phyloP scores from a whole-genome alignment of 2,888 invertebrate species.

The Pheosia tremula region DNA sequence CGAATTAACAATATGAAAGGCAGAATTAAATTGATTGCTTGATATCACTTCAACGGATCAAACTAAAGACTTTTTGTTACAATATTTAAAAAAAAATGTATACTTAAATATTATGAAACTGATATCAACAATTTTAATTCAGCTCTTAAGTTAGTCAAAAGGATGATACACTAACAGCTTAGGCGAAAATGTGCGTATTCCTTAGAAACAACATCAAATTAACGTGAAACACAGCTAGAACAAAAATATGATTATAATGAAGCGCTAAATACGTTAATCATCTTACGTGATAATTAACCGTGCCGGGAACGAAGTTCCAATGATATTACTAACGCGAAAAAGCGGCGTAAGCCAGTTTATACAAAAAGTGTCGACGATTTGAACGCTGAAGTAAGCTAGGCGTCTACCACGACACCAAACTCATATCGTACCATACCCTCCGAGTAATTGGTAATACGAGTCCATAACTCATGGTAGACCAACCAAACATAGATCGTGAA shows the following conservation, averaged over 20 bases:
- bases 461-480: constrained; percentile 24
- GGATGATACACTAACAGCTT: constrained; percentile 44
- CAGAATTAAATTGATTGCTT: constrained; percentile 24
- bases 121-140: constrained; percentile 34
- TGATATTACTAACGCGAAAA: constrained; percentile 56
- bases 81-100: background rate
- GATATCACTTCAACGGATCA: constrained; percentile 7
- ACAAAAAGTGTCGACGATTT: constrained; percentile 27
- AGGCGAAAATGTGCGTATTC: constrained; percentile 48
- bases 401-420: constrained; percentile 41
- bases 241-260: constrained; percentile 58
- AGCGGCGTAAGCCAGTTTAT: constrained; percentile 57
- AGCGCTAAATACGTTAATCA: constrained; percentile 71
- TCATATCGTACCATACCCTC: background rate
- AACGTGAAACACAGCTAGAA: constrained; percentile 61
- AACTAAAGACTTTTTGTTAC: background rate
- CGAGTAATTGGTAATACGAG: background rate
- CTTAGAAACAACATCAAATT: constrained; percentile 45
- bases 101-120: background rate
- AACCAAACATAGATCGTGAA: constrained; percentile 30
- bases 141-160: constrained; percentile 42
- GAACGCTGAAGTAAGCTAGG: constrained; percentile 46
- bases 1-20: constrained; percentile 11
- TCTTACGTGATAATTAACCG: constrained; percentile 66
- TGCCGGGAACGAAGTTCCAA: constrained; percentile 51